These are phyloP conservation scores for Podarcis cretensis DNA, from an alignment of 2,113 vertebrate species.

Conservation along the genomic window DNA sequence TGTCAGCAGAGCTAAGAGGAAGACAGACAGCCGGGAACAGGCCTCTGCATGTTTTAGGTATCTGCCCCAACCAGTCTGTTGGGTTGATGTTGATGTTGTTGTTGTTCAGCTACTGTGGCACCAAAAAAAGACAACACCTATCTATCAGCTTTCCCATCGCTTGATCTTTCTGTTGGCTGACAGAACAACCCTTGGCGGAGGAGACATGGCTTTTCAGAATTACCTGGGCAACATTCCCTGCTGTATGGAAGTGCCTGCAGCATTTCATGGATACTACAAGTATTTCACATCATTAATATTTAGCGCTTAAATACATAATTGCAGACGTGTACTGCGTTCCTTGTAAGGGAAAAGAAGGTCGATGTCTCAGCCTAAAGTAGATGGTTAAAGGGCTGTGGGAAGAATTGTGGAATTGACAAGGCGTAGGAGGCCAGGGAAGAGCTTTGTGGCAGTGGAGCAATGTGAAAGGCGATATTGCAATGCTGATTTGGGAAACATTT, in stretches of 20 bases:
- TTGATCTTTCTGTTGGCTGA: slow-evolving; percentile 19
- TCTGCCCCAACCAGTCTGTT: slow-evolving; percentile 18
- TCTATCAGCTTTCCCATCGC: slow-evolving; percentile 26
- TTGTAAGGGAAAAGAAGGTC: background rate
- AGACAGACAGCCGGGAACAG: background rate
- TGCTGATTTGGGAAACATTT: background rate
- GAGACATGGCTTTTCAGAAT: slow-evolving; percentile 9
- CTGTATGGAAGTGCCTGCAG: background rate
- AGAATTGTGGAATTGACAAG: background rate
- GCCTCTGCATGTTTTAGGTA: background rate
- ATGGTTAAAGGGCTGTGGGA: background rate
- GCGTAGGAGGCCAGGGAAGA: background rate
- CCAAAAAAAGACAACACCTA: slow-evolving; percentile 21
- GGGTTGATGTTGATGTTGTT: slow-evolving; percentile 16
- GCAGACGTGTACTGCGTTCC: background rate
- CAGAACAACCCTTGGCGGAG: background rate
- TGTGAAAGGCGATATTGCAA: background rate
- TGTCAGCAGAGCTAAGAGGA: slow-evolving; percentile 5
- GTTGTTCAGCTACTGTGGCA: slow-evolving; percentile 11
- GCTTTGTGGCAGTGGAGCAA: background rate
- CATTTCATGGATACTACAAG: background rate
- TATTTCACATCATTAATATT: background rate
- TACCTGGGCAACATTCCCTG: background rate
- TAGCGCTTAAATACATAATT: background rate
- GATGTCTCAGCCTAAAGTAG: background rate